Percentiles rank a stretch among this genome's conserved stretches.
phyloP scores from a whole-genome alignment of 2,888 invertebrate genomes.

The Ypsolopha sequella region DNA sequence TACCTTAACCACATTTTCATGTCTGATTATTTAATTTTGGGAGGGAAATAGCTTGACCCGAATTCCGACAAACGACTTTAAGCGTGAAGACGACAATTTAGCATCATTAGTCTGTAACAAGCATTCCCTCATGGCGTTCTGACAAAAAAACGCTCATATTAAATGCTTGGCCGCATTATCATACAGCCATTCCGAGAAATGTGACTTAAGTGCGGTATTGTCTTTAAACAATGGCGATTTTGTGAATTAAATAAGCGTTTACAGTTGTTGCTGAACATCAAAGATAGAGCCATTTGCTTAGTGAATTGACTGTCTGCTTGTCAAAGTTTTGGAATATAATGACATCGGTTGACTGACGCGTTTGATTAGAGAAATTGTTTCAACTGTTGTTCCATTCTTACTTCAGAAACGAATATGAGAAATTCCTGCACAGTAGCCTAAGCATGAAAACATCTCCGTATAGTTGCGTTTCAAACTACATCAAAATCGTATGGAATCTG shows the following conservation, averaged over 20 bases:
- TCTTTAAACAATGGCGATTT: constrained; percentile 1
- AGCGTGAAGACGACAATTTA: constrained; percentile 35
- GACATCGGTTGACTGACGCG: too few species aligned
- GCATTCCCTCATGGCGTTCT: constrained; percentile 37
- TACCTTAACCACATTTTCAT: constrained; percentile 26
- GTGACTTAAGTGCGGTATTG: neutral
- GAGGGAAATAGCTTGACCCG: constrained; percentile 24
- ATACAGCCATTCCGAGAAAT: neutral
- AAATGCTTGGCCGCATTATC: constrained; percentile 17
- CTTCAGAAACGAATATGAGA: too few species aligned
- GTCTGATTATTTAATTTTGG: constrained; percentile 39
- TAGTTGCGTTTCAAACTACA: too few species aligned
- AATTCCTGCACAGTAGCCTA: too few species aligned
- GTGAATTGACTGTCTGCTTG: too few species aligned
- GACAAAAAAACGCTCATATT: constrained; percentile 34
- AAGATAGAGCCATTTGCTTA: too few species aligned
- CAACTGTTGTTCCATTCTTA: too few species aligned
- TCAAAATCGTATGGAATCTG: too few species aligned
- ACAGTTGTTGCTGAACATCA: neutral
- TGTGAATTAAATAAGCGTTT: neutral
- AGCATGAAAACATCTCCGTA: too few species aligned
- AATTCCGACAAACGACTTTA: constrained; percentile 40
- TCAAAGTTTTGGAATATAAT: too few species aligned
- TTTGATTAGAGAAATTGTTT: too few species aligned
- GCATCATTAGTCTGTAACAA: constrained; percentile 46